A percentile compares a stretch with the other conserved stretches of the same genome.
Evolutionary conservation across 2,113 vertebrate genomes (phyloP).

Genomic region (Aix galericulata): DNA sequence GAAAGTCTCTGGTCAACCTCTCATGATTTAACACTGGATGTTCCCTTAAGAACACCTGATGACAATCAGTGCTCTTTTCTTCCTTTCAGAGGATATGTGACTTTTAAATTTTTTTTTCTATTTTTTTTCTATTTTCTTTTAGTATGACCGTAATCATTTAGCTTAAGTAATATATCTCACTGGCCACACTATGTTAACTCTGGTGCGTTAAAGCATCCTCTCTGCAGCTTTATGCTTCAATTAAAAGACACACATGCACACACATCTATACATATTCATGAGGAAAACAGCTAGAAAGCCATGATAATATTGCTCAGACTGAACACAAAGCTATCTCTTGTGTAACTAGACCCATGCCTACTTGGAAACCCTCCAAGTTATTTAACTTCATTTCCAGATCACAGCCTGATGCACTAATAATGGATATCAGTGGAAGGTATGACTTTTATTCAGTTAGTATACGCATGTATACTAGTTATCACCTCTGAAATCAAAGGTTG

Average conservation of each 20-base stretch:
- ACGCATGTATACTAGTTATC: background rate
- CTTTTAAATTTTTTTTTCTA: background rate
- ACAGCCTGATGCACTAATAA: background rate
- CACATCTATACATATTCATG: no score
- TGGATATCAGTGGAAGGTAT: background rate
- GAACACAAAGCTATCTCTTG: background rate
- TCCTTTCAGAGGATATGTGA: background rate
- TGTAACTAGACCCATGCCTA: background rate
- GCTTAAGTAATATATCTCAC: background rate
- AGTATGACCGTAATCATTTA: background rate
- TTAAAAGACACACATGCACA: background rate
- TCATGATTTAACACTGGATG: accelerated
- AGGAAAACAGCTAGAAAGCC: background rate
- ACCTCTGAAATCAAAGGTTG: background rate
- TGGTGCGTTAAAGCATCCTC: background rate
- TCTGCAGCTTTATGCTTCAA: background rate
- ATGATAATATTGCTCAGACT: background rate
- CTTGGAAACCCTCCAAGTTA: background rate
- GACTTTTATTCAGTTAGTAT: background rate
- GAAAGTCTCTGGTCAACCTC: background rate
- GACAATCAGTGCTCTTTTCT: background rate
- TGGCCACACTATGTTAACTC: background rate
- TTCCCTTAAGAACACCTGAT: background rate
- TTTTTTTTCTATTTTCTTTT: background rate
- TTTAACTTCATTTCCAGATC: background rate